These are phyloP conservation scores for Chaetura pelagica DNA, from an alignment of 2,113 vertebrate genomes.

Conservation along the genomic window DNA sequence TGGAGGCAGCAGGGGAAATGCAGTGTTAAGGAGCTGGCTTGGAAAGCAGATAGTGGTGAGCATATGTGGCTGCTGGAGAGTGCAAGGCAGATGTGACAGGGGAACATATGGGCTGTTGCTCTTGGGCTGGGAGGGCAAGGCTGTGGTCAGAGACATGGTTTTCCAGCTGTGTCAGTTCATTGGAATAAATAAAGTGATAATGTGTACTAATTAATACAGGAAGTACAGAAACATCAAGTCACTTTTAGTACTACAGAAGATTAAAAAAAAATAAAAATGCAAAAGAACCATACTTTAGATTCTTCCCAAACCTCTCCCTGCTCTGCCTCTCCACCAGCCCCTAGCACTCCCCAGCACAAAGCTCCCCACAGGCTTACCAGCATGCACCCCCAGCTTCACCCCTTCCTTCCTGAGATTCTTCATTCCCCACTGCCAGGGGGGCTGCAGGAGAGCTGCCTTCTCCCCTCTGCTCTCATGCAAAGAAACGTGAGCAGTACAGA, in stretches of 20 bases:
- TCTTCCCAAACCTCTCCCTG: not conserved
- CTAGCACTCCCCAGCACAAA: not conserved
- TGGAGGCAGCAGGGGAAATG: accelerated
- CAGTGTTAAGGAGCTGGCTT: not conserved
- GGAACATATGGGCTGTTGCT: not conserved
- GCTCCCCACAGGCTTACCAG: accelerated
- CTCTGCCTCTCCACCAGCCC: not conserved
- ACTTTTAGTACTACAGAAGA: not conserved
- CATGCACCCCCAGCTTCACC: accelerated
- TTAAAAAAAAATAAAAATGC: not conserved
- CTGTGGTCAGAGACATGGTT: accelerated
- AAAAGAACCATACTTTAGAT: not conserved
- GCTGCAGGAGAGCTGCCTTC: not conserved
- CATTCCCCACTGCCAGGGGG: too few species aligned
- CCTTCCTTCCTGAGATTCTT: not conserved
- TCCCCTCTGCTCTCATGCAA: accelerated
- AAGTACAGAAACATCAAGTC: not conserved
- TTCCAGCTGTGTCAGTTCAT: not conserved
- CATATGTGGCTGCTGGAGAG: not conserved
- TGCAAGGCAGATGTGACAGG: not conserved
- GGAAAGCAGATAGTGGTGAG: not conserved
- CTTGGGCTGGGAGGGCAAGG: not conserved
- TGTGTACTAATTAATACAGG: not conserved
- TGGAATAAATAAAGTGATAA: not conserved
- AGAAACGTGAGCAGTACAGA: accelerated